phyloP scores from a whole-genome alignment of 2,888 invertebrate genomes.

The Lasioglossum villosulum region DNA sequence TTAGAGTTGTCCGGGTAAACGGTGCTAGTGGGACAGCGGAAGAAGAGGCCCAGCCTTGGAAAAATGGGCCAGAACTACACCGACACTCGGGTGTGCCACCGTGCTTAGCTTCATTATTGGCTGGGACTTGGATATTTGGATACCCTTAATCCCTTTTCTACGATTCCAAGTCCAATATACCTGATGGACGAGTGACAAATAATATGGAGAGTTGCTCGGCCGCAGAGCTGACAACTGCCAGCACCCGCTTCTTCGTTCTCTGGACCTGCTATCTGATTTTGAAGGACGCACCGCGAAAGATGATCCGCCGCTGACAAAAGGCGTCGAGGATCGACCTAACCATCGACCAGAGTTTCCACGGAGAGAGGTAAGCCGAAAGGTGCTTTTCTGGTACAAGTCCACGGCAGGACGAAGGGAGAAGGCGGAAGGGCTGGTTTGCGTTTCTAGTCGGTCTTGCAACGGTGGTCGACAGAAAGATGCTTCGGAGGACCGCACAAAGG shows the following conservation, averaged over 20 bases:
- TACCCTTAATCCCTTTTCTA: slow-evolving; percentile 81
- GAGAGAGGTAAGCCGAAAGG: slow-evolving; percentile 15
- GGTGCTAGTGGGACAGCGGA: slow-evolving; percentile 27
- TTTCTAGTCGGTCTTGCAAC: slow-evolving; percentile 1
- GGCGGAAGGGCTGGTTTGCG: neutral
- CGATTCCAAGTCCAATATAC: slow-evolving; percentile 75
- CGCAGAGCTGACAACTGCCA: slow-evolving; percentile 21
- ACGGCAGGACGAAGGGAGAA: neutral
- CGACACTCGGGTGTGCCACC: slow-evolving; percentile 42
- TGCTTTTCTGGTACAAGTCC: slow-evolving; percentile 4
- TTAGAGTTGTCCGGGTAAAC: slow-evolving; percentile 23
- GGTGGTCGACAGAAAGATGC: slow-evolving; percentile 12
- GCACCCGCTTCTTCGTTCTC: neutral
- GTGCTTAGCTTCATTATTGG: slow-evolving; percentile 77
- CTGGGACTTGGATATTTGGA: slow-evolving; percentile 81
- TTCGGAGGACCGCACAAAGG: neutral
- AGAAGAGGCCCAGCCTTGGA: neutral
- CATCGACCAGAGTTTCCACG: slow-evolving; percentile 24
- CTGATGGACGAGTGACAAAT: slow-evolving; percentile 79
- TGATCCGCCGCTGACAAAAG: slow-evolving; percentile 63
- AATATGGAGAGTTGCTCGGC: slow-evolving; percentile 77
- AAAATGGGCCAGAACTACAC: slow-evolving; percentile 55
- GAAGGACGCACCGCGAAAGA: slow-evolving; percentile 59
- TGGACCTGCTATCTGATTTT: slow-evolving; percentile 65
- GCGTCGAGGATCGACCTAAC: slow-evolving; percentile 13